Conservation (phyloP, 2,113 vertebrate species). For the Podarcis muralis region DNA sequence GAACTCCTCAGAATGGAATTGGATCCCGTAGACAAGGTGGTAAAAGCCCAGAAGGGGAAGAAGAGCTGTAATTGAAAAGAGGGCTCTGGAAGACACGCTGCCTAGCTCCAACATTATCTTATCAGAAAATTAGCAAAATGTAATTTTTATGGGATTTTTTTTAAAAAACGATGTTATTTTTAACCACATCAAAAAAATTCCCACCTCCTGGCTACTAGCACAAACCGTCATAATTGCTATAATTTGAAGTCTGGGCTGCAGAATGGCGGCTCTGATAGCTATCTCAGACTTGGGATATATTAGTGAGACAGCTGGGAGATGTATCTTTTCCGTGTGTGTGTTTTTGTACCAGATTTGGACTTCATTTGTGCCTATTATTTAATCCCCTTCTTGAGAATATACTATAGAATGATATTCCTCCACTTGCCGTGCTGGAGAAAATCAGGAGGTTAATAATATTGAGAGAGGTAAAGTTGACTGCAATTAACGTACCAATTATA, state of each 20-base stretch:
- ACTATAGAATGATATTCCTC: slow-evolving; percentile 76
- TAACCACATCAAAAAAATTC: slow-evolving; percentile 82
- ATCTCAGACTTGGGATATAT: slow-evolving; percentile 72
- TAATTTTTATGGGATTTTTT: slow-evolving; percentile 82
- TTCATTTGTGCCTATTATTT: slow-evolving; percentile 82
- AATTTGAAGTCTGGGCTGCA: slow-evolving; percentile 81
- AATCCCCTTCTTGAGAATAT: slow-evolving; percentile 75
- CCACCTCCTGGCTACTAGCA: slow-evolving; percentile 82
- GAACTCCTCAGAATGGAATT: slow-evolving; percentile 71
- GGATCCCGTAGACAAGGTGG: slow-evolving; percentile 73
- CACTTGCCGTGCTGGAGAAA: slow-evolving; percentile 77
- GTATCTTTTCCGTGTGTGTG: slow-evolving; percentile 56
- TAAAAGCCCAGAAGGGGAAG: slow-evolving; percentile 78
- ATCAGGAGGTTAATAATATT: slow-evolving; percentile 82
- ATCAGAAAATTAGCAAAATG: slow-evolving; percentile 87
- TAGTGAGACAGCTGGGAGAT: slow-evolving; percentile 75
- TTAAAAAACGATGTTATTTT: slow-evolving; percentile 80
- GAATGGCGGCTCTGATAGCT: slow-evolving; percentile 78
- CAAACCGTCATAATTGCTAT: slow-evolving; percentile 85
- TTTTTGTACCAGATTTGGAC: slow-evolving; percentile 76
- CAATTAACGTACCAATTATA: slow-evolving; percentile 83
- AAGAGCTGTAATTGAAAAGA: slow-evolving; percentile 80
- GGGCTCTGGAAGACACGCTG: slow-evolving; percentile 65
- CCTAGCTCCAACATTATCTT: slow-evolving; percentile 79
- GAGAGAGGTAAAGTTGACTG: slow-evolving; percentile 74